These are phyloP conservation scores for Rhineura floridana DNA, from an alignment of 2,113 vertebrate genomes.

Conservation along the genomic window DNA sequence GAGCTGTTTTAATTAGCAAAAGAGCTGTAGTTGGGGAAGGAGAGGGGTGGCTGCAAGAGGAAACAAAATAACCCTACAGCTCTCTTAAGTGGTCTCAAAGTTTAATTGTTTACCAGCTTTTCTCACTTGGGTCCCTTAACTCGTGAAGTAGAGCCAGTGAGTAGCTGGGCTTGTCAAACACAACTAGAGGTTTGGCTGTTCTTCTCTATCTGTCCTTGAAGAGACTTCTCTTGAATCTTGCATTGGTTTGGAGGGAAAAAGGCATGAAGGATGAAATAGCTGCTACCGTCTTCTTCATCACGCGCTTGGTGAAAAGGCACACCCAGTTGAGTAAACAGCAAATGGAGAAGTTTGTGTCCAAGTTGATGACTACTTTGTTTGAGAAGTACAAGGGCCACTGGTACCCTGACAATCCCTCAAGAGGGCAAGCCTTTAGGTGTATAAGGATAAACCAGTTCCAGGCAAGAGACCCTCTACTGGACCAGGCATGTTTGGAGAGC, in stretches of 20 bases:
- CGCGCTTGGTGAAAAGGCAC: slow-evolving; percentile 85
- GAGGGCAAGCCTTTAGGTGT: too few species aligned
- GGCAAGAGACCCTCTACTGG: too few species aligned
- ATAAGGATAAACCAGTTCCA: too few species aligned
- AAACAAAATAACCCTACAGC: background rate
- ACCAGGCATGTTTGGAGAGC: too few species aligned
- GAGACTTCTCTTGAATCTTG: background rate
- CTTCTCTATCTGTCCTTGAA: background rate
- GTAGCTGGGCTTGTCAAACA: fast-evolving
- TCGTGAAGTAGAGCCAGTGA: background rate
- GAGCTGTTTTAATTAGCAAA: background rate
- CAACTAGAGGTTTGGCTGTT: background rate
- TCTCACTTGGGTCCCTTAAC: fast-evolving
- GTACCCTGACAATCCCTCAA: too few species aligned
- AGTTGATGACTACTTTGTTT: slow-evolving; percentile 83
- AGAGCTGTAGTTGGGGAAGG: background rate
- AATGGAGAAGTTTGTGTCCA: slow-evolving; percentile 84
- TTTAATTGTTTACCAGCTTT: background rate
- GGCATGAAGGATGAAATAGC: slow-evolving; percentile 97
- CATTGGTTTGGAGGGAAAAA: fast-evolving
- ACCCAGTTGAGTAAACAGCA: slow-evolving; percentile 78
- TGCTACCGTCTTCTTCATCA: slow-evolving; percentile 89
- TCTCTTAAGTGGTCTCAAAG: background rate
- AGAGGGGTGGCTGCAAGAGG: background rate
- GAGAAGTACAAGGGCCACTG: too few species aligned